These are phyloP conservation scores for Eupsilia transversa DNA, from an alignment of 2,888 invertebrate species.

Conservation along the genomic window DNA sequence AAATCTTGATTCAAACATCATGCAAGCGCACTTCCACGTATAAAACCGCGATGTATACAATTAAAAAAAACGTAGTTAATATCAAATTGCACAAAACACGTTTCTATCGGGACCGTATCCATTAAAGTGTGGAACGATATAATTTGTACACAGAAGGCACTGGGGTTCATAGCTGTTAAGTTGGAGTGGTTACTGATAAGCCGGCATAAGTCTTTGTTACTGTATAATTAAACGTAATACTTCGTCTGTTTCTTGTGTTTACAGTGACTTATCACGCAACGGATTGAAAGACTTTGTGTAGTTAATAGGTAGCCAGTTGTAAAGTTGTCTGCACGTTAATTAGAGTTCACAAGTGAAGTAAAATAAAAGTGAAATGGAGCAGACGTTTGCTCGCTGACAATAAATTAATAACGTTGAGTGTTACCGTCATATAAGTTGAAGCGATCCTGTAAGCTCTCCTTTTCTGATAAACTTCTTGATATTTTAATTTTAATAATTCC, in stretches of 20 bases:
- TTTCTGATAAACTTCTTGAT: neutral
- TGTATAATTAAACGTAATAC: constrained; percentile 86
- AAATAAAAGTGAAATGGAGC: constrained; percentile 41
- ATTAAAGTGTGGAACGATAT: constrained; percentile 74
- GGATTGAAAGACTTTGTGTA: constrained; percentile 65
- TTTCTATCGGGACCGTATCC: constrained; percentile 63
- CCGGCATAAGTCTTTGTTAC: constrained; percentile 77
- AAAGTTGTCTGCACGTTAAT: constrained; percentile 60
- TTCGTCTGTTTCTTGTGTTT: constrained; percentile 80
- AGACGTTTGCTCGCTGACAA: constrained; percentile 31
- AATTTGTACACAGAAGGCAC: constrained; percentile 71
- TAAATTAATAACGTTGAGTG: constrained; percentile 34
- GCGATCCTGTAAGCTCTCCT: neutral
- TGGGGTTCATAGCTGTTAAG: constrained; percentile 69
- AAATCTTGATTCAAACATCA: constrained; percentile 51
- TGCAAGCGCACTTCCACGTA: constrained; percentile 57
- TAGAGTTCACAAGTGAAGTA: constrained; percentile 44
- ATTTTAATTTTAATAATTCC: neutral
- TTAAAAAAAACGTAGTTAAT: constrained; percentile 65
- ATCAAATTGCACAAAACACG: constrained; percentile 69
- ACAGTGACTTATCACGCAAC: constrained; percentile 83
- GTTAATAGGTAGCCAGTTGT: constrained; percentile 55
- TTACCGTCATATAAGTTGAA: constrained; percentile 14
- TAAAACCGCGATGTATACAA: constrained; percentile 38
- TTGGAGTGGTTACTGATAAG: constrained; percentile 75